Evolutionary conservation across 2,113 vertebrate genomes (phyloP).

Genomic region (Uropsilus gracilis): DNA sequence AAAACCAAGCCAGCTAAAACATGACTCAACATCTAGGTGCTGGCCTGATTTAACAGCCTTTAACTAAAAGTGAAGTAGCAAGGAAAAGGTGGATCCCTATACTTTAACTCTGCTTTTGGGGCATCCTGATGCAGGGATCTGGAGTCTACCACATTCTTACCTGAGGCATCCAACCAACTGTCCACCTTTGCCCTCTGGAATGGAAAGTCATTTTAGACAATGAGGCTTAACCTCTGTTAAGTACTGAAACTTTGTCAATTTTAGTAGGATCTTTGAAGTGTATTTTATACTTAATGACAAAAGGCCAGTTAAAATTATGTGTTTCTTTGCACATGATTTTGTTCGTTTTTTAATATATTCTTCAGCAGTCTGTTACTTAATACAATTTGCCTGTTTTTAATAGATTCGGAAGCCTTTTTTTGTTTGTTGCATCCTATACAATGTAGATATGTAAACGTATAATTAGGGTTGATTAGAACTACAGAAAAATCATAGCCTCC

Average conservation of each 20-base stretch:
- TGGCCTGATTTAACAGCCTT: too few species aligned
- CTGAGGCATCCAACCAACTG: too few species aligned
- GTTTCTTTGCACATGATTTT: neutral
- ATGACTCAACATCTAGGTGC: too few species aligned
- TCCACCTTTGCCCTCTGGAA: too few species aligned
- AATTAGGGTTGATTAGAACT: neutral
- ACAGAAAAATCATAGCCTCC: neutral
- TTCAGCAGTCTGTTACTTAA: neutral
- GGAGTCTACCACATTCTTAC: too few species aligned
- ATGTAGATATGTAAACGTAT: neutral
- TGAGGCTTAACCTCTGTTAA: neutral
- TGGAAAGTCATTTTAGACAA: neutral
- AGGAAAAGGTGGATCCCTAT: too few species aligned
- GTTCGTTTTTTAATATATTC: neutral
- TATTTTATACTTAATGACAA: neutral
- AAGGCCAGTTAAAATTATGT: neutral
- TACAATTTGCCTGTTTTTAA: too few species aligned
- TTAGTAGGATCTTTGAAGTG: slow-evolving; percentile 24
- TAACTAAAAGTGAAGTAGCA: too few species aligned
- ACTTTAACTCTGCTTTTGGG: too few species aligned
- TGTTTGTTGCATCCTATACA: neutral
- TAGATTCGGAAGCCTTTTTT: neutral
- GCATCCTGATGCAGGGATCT: too few species aligned
- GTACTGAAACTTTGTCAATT: neutral
- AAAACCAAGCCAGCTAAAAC: too few species aligned